Conservation (phyloP, 64 coral and sea anemone species). For the Montipora cactus region DNA sequence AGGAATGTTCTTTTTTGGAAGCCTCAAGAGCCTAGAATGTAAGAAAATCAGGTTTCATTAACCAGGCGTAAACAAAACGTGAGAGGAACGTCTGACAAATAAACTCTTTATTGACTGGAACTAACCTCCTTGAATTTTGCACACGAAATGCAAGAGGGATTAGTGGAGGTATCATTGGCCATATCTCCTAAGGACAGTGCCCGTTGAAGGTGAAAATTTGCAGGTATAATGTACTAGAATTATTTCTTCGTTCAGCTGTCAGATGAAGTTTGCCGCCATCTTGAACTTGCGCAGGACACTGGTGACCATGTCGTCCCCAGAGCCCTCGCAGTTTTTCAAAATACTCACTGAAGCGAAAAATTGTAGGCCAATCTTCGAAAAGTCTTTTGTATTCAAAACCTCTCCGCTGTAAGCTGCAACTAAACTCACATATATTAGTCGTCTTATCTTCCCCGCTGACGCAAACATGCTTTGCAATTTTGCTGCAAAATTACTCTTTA, state of each 20-base stretch:
- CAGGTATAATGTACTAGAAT: neutral
- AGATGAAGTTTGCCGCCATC: neutral
- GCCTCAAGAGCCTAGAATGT: conserved; percentile 76
- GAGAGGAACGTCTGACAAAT: neutral
- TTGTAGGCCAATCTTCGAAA: too few relatives aligned
- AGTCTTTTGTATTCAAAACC: too few relatives aligned
- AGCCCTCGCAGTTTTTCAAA: too few relatives aligned
- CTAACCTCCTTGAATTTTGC: conserved; percentile 37
- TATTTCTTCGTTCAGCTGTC: too few relatives aligned
- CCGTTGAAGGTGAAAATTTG: neutral
- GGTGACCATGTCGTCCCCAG: neutral
- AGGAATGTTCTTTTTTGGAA: conserved; percentile 78
- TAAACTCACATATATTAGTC: too few relatives aligned
- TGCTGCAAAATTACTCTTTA: too few relatives aligned
- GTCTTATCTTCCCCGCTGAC: too few relatives aligned
- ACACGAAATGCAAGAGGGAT: conserved; percentile 29
- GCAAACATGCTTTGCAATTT: too few relatives aligned
- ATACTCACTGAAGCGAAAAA: too few relatives aligned
- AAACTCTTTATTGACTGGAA: neutral
- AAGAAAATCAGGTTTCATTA: neutral
- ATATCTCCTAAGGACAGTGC: neutral
- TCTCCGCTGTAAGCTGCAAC: too few relatives aligned
- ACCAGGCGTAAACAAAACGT: neutral
- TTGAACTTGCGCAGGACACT: neutral
- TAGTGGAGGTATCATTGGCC: neutral